These are phyloP conservation scores for Micromesistius poutassou DNA, from an alignment of 2,797 vertebrate species.

Conservation along the genomic window DNA sequence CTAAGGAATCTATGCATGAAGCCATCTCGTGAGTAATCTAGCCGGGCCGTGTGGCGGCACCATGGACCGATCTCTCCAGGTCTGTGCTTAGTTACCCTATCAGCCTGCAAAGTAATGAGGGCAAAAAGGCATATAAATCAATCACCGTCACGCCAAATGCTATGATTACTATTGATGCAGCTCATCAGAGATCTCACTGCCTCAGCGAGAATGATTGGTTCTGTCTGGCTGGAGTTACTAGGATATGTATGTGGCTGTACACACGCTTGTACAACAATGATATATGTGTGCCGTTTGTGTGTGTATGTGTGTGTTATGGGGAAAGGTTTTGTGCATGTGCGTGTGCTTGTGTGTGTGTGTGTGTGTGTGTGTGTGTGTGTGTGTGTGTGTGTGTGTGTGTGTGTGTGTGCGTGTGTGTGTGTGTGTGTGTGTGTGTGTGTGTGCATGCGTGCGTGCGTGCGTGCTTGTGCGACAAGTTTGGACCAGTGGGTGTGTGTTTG, in stretches of 20 bases:
- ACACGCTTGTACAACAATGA: constrained; percentile 30
- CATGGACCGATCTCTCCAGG: constrained; percentile 6
- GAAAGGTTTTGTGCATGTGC: constrained; percentile 7
- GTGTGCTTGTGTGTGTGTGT: constrained; percentile 15
- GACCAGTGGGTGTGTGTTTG: constrained; percentile 28
- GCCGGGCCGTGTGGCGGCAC: background rate
- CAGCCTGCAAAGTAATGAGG: constrained; percentile 57
- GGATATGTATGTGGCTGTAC: constrained; percentile 46
- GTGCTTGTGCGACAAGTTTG: too few species aligned
- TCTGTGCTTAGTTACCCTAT: constrained; percentile 46
- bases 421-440: constrained; percentile 22
- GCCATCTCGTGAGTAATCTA: background rate
- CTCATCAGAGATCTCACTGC: constrained; percentile 69
- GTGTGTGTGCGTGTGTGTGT: constrained; percentile 27
- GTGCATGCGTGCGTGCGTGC: background rate
- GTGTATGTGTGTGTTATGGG: constrained; percentile 12
- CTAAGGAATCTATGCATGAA: background rate
- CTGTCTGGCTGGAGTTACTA: constrained; percentile 58
- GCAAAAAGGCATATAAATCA: constrained; percentile 68
- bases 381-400: constrained; percentile 25
- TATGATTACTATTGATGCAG: constrained; percentile 71
- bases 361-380: constrained; percentile 24
- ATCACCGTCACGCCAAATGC: constrained; percentile 63
- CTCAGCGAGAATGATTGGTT: constrained; percentile 59
- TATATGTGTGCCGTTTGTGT: constrained; percentile 10